Percentiles rank a stretch among this genome's conserved stretches.
Evolutionary conservation across 2,888 invertebrate species (phyloP).

Genomic region (Hyposoter didymator): DNA sequence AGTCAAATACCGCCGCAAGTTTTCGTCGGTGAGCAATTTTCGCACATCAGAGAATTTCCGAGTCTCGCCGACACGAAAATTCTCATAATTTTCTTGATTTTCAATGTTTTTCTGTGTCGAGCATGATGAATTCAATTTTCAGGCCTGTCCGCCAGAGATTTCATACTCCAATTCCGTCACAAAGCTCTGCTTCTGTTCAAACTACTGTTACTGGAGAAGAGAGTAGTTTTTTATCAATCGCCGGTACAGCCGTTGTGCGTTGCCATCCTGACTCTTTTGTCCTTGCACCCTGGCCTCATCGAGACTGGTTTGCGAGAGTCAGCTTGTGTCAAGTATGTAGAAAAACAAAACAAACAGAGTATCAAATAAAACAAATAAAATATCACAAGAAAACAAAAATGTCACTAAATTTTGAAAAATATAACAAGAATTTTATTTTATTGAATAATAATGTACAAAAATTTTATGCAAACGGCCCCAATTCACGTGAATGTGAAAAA

Average conservation of each 20-base stretch:
- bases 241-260: constrained; percentile 96
- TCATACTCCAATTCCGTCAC: constrained; percentile 94
- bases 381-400: too few relatives aligned
- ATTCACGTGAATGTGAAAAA: too few relatives aligned
- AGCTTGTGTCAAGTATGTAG: constrained; percentile 91
- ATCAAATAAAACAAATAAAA: too few relatives aligned
- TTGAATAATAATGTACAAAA: too few relatives aligned
- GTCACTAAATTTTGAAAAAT: not conserved
- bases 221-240: constrained; percentile 96
- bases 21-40: constrained; percentile 87
- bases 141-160: constrained; percentile 93
- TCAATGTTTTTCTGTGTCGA: not conserved
- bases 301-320: constrained; percentile 93
- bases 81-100: not conserved
- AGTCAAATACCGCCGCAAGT: constrained; percentile 87
- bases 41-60: not conserved
- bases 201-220: constrained; percentile 93
- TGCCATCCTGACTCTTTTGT: constrained; percentile 94
- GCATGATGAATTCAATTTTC: constrained; percentile 58
- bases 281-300: constrained; percentile 95
- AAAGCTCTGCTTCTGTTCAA: constrained; percentile 97
- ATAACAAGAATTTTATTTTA: not conserved
- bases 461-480: too few relatives aligned
- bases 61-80: not conserved
- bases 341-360: constrained; percentile 33